Base-by-base conservation (phyloP, 1,140 invertebrate genomes). In the Proctacanthus coquilletti region DNA sequence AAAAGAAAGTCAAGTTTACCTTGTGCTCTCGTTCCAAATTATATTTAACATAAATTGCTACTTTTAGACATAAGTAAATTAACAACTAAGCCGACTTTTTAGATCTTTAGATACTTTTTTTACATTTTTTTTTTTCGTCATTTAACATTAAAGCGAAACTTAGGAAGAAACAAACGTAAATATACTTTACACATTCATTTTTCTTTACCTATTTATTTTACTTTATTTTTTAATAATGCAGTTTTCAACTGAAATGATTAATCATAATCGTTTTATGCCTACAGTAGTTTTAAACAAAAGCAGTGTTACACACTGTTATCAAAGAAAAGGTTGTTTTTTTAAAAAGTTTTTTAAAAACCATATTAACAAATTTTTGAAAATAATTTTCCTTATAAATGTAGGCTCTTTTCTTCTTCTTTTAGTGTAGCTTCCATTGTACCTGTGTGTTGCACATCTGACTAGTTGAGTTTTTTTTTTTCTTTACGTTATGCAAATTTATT, bases 381-480 rank as follows among this genome's bases (percentile, higher is more conserved):
- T 9, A 27, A 13, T 13, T 27, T 13, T 9, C 23, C 13, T 27
- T 8, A 27, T 27, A 9, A 9, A 27, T 27, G 8, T 27, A 9
- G 13, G 13, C 8, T 27, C 13, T 27, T 32, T 32, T 6, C 18
- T 18, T 34, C 18, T 17, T 13, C 18, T 18, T 34, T 5, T 5
- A 34, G 23, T 34, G 20, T 39, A 27, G n/a, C 9, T 39, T 39
- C 15, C 33, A 39, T 40, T 41, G 33, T 41, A 41, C 39, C 39
- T 41, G 39, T 41, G 39, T 36, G 39, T 41, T 40, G 33, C 39
- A 40, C 33, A 40, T 41, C 14, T 41, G 39, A 41, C 39, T 41
- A 41, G 39, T 41, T 36, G 33, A 36, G 31, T 40, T 40, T 25
- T 19, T 34, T 34, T 31, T n/a, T 21, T n/a, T 20, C n/a, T 9